phyloP scores from a whole-genome alignment of 2,797 vertebrate species.

The Sebastes hubbsi region DNA sequence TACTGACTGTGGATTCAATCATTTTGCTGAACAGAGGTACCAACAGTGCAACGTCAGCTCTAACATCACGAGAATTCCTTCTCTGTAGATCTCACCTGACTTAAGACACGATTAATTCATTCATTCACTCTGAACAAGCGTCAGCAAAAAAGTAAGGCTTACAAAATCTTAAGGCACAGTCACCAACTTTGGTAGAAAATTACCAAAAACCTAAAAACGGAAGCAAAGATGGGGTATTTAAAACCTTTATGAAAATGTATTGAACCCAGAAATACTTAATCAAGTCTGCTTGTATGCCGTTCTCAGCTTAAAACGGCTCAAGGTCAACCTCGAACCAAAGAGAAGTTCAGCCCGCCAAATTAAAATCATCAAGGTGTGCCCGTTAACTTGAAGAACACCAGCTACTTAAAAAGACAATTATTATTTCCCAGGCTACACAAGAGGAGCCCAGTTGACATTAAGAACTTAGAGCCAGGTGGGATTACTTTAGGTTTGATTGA shows the following conservation, averaged over 20 bases:
- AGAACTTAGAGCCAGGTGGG: slow-evolving; percentile 33
- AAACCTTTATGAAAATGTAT: slow-evolving; percentile 1
- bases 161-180: background rate
- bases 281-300: slow-evolving; percentile 1
- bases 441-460: slow-evolving; percentile 41
- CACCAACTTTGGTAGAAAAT: slow-evolving; percentile 8
- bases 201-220: background rate
- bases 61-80: background rate
- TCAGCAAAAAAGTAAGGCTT: slow-evolving; percentile 16
- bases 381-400: slow-evolving; percentile 7
- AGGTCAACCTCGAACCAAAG: slow-evolving; percentile 16
- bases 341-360: slow-evolving; percentile 12
- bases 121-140: background rate
- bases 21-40: background rate
- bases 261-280: slow-evolving; percentile 18
- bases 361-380: slow-evolving; percentile 30
- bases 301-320: background rate
- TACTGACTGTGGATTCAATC: background rate
- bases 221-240: background rate
- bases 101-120: background rate
- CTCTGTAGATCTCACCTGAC: background rate
- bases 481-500: slow-evolving; percentile 55
- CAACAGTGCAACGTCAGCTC: background rate
- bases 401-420: slow-evolving; percentile 31
- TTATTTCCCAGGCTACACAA: slow-evolving; percentile 28